These are phyloP conservation scores for Rhea americana DNA, from an alignment of 2,113 vertebrate species.

Conservation along the genomic window DNA sequence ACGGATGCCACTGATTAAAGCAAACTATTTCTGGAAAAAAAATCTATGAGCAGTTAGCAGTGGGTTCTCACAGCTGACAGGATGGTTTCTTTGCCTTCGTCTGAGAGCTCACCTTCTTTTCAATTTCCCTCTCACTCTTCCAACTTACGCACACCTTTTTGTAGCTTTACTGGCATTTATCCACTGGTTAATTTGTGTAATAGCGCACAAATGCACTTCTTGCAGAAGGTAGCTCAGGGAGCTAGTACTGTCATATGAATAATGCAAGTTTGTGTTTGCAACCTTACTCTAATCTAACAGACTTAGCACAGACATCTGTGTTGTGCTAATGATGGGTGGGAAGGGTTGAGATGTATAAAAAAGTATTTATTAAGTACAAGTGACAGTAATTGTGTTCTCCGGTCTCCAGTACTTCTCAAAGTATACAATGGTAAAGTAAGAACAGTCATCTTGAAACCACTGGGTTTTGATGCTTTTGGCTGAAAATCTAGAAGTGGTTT, in stretches of 20 bases:
- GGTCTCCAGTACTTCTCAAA: neutral
- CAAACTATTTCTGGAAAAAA: neutral
- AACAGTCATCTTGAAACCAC: slow-evolving; percentile 4
- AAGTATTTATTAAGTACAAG: neutral
- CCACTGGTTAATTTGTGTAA: neutral
- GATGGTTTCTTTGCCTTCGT: neutral
- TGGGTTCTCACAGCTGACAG: slow-evolving; percentile 2
- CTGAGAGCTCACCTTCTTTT: slow-evolving; percentile 20
- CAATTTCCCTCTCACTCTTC: neutral
- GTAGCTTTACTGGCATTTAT: slow-evolving; percentile 18
- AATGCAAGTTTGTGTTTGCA: neutral
- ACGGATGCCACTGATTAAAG: neutral
- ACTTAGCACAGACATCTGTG: neutral
- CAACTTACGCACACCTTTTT: neutral
- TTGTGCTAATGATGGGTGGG: neutral
- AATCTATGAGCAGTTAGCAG: neutral
- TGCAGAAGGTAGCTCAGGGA: neutral
- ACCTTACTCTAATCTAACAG: neutral
- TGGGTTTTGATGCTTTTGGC: slow-evolving; percentile 7
- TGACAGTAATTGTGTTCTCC: neutral
- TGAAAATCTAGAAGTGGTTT: slow-evolving; percentile 21
- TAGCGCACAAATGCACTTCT: neutral
- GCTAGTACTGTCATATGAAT: neutral
- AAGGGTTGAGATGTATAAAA: neutral
- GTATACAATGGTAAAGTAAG: neutral